Evolutionary conservation across 1,140 invertebrate species (phyloP), one percentile per base, ranked within the genome.

Genomic region (Dendrolimus punctatus): DNA sequence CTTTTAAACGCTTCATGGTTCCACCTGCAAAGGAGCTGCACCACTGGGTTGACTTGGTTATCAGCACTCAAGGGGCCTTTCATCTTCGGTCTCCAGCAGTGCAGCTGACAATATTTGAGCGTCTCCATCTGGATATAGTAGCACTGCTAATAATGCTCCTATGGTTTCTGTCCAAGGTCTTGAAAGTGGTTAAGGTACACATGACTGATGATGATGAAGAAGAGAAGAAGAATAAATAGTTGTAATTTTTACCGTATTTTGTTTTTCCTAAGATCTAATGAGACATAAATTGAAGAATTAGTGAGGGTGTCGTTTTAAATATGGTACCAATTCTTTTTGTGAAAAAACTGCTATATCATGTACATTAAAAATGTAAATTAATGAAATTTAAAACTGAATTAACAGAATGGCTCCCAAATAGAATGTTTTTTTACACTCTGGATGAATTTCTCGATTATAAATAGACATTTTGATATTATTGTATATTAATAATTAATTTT

Each of bases 91-190:
- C 76, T 0, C 62, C 73, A 6, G 62, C 56, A 0, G 41, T 8
- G 6, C 49, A 57, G 8, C 39, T 75, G 23, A 55, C 60, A 6
- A 43, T 52, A 6, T 39, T 63, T 2, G 59, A 72, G 9, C 51
- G 56, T 45, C 55, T 63, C n/a, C 55, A 74, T 46, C 37, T 73
- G 4, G 73, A 76, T 46, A 40, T 72, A 6, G 5, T 64, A 0
- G 8, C 66, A 7, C 43, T 72, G n/a, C 9, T 66, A 5, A 5
- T 64, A 4, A 43, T 70, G 47, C 4, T 68, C 2, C 36, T 58
- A 8, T 76, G 71, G 71, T 73, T 74, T 52, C 37, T 68, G 5
- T 60, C 66, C 4, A 74, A 71, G 49, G 65, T 72, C 3, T 6
- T 60, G 2, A 76, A 73, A 37, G 53, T 76, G 4, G 45, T 73